Base-by-base conservation (phyloP, 2,888 invertebrate genomes). In the Drosophila limbata region DNA sequence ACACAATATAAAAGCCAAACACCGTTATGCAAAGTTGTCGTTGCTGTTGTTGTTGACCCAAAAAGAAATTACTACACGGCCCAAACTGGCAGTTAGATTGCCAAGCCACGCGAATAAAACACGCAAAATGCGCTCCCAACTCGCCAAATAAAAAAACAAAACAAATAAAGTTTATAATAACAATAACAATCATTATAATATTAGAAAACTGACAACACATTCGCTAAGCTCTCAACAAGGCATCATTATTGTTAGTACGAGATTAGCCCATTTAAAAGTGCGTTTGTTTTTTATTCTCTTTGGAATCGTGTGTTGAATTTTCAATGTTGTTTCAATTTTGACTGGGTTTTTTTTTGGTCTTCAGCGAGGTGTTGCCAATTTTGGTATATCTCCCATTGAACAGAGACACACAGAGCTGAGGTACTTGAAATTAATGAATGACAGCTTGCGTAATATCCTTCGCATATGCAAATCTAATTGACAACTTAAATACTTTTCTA, bases 21-120 rank as follows among this genome's bases (percentile, higher is more conserved):
- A 72, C 73, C 71, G 81, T 88, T 88, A 85, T 83, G 84, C 88
- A 88, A 88, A 85, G 73, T 73, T 77, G 57, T 47, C 37, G 37
- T 37, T 57, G 69, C 69, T 72, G 65, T 45, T 65, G 60, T 65
- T 59, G 51, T 77, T 84, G 84, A 85, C 84, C 84, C 69, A 87
- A 84, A 84, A 84, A 87, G 42, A 78, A 76, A 72, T 74, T 73
- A 72, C 66, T 64, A 73, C 52, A 60, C 37, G 79, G 62, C 59
- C 45, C 37, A 73, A 57, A 57, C 67, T 55, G 70, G 42, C 83
- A 69, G 60, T 76, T 72, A 77, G 59, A 64, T 59, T 69, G 78
- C 69, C 62, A 73, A 81, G 64, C 85, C 66, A 67, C 68, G 85
- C 79, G 79, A 79, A 57, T 68, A 83, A 83, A 66, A 50, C 61